A percentile compares a stretch with the other conserved stretches of the same genome.
Evolutionary conservation across 2,888 invertebrate genomes (phyloP).

Genomic region (Pristionchus maxplancki): DNA sequence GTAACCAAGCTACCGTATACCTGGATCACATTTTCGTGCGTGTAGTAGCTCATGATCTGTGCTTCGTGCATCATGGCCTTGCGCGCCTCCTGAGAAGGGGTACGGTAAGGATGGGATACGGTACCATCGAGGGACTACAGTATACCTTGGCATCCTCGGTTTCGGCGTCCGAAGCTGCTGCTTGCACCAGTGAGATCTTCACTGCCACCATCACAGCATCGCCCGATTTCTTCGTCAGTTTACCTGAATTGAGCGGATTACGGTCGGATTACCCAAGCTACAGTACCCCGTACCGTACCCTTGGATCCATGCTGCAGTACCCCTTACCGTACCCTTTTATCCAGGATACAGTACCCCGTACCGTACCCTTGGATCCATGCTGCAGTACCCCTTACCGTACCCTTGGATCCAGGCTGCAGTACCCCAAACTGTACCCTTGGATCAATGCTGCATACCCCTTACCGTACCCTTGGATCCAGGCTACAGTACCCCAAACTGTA

Average conservation of each 20-base stretch:
- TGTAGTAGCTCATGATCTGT: constrained; percentile 63
- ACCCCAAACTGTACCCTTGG: constrained; percentile 52
- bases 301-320: too few relatives aligned
- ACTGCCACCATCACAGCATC: neutral
- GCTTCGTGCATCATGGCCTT: constrained; percentile 65
- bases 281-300: too few relatives aligned
- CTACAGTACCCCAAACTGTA: neutral
- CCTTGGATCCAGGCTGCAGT: constrained; percentile 50
- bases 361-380: neutral
- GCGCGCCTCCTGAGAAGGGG: constrained; percentile 50
- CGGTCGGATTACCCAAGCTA: neutral
- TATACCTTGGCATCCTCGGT: neutral
- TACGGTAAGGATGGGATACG: neutral
- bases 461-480: neutral
- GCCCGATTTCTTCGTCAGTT: neutral
- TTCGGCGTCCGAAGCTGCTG: neutral
- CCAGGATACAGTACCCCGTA: too few relatives aligned
- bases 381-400: neutral
- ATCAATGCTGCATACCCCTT: too few relatives aligned
- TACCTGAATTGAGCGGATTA: neutral
- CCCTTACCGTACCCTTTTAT: constrained; percentile 54
- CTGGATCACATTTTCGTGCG: constrained; percentile 62
- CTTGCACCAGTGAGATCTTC: neutral
- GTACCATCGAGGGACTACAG: neutral
- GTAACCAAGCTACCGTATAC: constrained; percentile 34